Evolutionary conservation across 2,888 invertebrate species (phyloP).

Genomic region (Ectropis crepuscularia): DNA sequence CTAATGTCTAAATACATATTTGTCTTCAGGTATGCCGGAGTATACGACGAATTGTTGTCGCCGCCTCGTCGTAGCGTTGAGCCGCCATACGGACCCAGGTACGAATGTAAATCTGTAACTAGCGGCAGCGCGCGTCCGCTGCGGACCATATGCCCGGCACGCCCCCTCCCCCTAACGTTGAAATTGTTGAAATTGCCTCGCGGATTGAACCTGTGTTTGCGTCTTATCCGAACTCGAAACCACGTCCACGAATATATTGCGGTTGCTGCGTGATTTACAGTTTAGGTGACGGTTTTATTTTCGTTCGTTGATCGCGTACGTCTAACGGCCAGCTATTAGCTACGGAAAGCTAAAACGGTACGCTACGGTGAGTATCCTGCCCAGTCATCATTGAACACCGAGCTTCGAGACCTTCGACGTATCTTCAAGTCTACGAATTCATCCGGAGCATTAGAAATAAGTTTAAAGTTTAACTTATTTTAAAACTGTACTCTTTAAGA

Average conservation of each 20-base stretch:
- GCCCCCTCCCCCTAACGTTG: constrained; percentile 55
- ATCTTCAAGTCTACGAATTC: constrained; percentile 7
- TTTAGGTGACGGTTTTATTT: constrained; percentile 9
- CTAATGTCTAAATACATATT: constrained; percentile 11
- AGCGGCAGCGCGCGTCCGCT: constrained; percentile 65
- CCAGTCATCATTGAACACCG: constrained; percentile 3
- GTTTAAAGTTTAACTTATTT: too few species aligned
- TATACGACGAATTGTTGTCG: constrained; percentile 81
- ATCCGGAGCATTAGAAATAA: not conserved
- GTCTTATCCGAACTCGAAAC: constrained; percentile 25
- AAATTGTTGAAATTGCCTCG: constrained; percentile 69
- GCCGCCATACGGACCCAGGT: constrained; percentile 82
- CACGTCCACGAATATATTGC: constrained; percentile 20
- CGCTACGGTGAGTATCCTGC: constrained; percentile 9
- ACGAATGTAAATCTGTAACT: constrained; percentile 80
- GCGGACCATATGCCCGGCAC: constrained; percentile 53
- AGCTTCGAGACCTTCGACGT: constrained; percentile 8
- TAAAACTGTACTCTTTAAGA: too few species aligned
- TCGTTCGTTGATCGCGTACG: constrained; percentile 2
- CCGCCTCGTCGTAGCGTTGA: constrained; percentile 79
- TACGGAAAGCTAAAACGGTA: not conserved
- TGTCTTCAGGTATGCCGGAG: constrained; percentile 70
- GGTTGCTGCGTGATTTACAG: constrained; percentile 19
- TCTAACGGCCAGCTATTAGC: not conserved
- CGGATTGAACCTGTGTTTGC: constrained; percentile 68